Percentiles rank a stretch among this genome's conserved stretches.
Conservation (phyloP, 2,113 vertebrate species). For the Baryphthengus martii region DNA sequence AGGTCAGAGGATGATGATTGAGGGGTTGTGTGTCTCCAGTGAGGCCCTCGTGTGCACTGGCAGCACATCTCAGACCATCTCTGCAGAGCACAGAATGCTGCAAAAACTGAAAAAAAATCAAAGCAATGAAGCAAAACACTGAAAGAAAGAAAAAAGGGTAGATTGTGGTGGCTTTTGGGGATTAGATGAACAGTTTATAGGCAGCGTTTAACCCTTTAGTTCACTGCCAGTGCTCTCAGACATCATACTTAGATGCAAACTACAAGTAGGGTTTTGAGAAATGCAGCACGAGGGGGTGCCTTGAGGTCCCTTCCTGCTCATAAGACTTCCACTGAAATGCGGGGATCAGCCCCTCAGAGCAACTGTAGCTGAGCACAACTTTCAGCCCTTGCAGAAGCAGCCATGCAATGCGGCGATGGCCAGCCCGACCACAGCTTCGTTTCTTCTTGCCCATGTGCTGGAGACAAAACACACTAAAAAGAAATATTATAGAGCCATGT, state of each 20-base stretch:
- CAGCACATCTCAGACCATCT: background rate
- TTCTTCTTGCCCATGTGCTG: background rate
- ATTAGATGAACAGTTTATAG: background rate
- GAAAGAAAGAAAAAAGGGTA: background rate
- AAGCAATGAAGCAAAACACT: background rate
- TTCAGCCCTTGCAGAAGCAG: background rate
- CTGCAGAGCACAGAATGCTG: background rate
- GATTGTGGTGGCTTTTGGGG: background rate
- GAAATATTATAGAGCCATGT: background rate
- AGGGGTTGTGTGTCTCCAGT: too few relatives aligned
- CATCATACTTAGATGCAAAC: fast-evolving
- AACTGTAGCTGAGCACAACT: background rate
- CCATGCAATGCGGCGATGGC: fast-evolving
- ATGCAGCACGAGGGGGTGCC: fast-evolving
- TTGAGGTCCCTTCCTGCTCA: background rate
- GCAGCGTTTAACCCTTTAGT: background rate
- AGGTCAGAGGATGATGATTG: background rate
- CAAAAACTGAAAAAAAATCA: background rate
- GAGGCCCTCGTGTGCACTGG: fast-evolving
- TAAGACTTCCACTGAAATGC: background rate
- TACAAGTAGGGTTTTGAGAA: background rate
- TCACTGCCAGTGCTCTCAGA: background rate
- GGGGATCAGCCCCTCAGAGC: background rate
- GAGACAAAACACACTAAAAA: background rate
- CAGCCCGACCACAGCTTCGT: fast-evolving